Base-by-base conservation (phyloP, 2,797 vertebrate species). In the Clarias laeviceps region DNA sequence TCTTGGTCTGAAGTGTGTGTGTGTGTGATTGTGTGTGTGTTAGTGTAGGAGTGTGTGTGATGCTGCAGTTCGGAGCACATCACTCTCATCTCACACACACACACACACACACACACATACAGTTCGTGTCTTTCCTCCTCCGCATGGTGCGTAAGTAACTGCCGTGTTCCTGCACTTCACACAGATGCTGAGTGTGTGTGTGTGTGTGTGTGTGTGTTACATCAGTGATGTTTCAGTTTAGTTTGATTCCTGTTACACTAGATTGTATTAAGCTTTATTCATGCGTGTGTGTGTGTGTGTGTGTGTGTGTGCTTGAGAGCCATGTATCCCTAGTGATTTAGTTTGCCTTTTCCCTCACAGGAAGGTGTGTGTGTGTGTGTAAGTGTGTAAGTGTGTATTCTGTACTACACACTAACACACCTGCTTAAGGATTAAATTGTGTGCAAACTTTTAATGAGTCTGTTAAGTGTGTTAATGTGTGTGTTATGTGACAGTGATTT, bases 101-200 rank as follows among this genome's bases (percentile, higher is more conserved):
- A 24, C 54, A 59, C 56, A 14, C 74, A 34, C 74, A 14, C 34
- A 40, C 45, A 54, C n/a, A 76, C 72, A 76, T 5, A 18, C 12
- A 34, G 29, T 29, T 45, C 15, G 5, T 45, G 24, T 40, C 80
- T 81, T 40, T 68, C 64, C 80, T 80, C 61, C 61, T 66, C 64
- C 12, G 27, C 79, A 80, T 27, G 37, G 40, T 80, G 24, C 37
- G 79, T 81, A 81, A 81, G 79, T 81, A 66, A 54, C 77, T 80
- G 72, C 72, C 1, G 15, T 76, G 76, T 61, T 78, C 40, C 40
- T 81, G 40, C 64, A 81, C 64, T 68, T 81, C 32, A 65, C 64
- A 81, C 79, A 66, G 34, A 80, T 59, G 76, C 61, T 45, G 57
- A 79, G 73, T 74, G 72, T 56, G 72, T 74, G 72, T 73, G 34